Evolutionary conservation across 2,888 invertebrate species (phyloP), one percentile per base, ranked within the genome.

Genomic region (Lordiphosa fenestrarum): DNA sequence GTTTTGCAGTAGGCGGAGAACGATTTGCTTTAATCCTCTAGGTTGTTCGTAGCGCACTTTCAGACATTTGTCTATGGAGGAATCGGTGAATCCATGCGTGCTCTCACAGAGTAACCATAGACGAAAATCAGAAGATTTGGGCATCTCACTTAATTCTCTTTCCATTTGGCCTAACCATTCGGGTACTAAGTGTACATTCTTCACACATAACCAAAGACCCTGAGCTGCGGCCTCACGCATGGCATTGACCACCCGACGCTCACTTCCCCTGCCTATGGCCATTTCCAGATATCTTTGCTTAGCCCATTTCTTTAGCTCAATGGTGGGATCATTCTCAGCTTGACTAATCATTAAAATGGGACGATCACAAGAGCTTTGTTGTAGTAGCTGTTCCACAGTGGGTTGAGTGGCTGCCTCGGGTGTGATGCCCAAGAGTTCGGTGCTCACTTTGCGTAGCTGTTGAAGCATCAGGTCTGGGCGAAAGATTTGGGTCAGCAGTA

Each of bases 41-140:
- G 98, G 97, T 7, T 96, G 93, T 91, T 95, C 95, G 76, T 94
- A 95, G 0, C 94, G 93, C n/a, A 95, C 91, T 89, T 96, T 96
- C 21, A 96, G 91, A 85, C 95, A 95, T 50, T 93, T 93, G 85
- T 94, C 94, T 6, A 95, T 92, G 36, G 97, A 91, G 10, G 94
- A 92, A 4, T 94, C 91, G 9, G 95, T 94, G 78, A 97, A 94
- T 38, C 91, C 91, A 0, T 92, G 91, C 65, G 95, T 94, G 1
- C 95, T 93, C 88, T 98, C 97, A 0, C 96, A 93, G 6, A 97
- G 93, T 59, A 98, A 90, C 97, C 97, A 98, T 36, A 98, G 90
- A 0, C 94, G 91, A 88, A 95, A 95, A 52, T 92, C 91, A 3
- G 90, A 75, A 35, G 91, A 87, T 6, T 90, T 87, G 72, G 91